phyloP scores from a whole-genome alignment of 2,113 vertebrate genomes.

The Micromys minutus region DNA sequence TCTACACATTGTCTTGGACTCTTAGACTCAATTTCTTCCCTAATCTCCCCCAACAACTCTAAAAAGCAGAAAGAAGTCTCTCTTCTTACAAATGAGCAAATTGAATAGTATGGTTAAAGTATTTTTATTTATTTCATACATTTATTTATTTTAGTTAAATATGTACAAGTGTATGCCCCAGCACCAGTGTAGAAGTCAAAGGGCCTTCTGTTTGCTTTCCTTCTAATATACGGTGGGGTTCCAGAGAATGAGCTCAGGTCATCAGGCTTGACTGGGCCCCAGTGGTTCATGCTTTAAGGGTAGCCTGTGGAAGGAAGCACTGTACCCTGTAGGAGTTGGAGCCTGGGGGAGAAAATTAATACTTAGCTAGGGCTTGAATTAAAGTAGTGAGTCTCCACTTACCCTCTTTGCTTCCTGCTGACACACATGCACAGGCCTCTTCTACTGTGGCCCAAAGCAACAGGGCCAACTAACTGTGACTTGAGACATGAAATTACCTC shows the following conservation, averaged over 20 bases:
- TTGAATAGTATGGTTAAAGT: background rate
- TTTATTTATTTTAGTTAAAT: background rate
- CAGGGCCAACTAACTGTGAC: background rate
- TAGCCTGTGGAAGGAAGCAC: background rate
- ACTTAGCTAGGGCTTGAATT: fast-evolving
- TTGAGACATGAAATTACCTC: background rate
- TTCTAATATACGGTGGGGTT: background rate
- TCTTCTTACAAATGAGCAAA: background rate
- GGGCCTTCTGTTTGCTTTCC: background rate
- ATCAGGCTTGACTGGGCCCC: background rate
- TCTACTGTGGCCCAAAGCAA: background rate
- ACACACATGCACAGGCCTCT: background rate
- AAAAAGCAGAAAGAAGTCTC: background rate
- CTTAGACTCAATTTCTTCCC: background rate
- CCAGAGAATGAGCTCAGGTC: background rate
- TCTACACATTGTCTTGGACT: background rate
- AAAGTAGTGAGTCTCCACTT: background rate
- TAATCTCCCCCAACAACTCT: background rate
- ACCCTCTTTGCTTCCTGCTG: background rate
- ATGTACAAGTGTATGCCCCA: no score
- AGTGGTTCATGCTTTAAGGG: background rate
- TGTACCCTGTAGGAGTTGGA: no score
- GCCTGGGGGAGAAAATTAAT: background rate
- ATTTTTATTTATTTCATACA: background rate
- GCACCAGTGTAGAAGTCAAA: background rate